Percentiles rank a stretch among this genome's conserved stretches.
Evolutionary conservation across 2,888 invertebrate genomes (phyloP).

Genomic region (Teleiodes luculella): DNA sequence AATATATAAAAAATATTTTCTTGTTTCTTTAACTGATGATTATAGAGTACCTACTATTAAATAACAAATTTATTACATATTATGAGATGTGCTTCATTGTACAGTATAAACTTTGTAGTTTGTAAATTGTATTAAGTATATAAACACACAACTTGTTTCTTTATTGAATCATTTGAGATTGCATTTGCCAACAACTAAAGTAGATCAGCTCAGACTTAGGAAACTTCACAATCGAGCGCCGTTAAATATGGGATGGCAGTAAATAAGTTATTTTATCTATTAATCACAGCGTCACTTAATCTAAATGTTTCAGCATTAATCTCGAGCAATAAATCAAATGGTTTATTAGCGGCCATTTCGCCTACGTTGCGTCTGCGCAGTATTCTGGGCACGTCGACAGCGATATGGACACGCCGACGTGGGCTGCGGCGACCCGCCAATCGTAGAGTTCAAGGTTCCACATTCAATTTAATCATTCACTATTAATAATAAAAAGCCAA

Average conservation of each 20-base stretch:
- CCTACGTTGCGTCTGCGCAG: slow-evolving; percentile 28
- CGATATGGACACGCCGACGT: slow-evolving; percentile 18
- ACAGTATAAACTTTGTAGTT: too few species aligned
- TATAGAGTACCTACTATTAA: too few species aligned
- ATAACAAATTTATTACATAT: not conserved
- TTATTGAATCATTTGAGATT: too few species aligned
- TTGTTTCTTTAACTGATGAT: too few species aligned
- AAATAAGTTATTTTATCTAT: slow-evolving; percentile 4
- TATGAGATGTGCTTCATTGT: not conserved
- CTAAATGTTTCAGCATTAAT: slow-evolving; percentile 21
- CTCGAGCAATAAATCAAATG: slow-evolving; percentile 32
- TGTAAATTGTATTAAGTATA: too few species aligned
- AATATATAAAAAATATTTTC: too few species aligned
- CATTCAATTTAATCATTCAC: not conserved
- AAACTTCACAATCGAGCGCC: not conserved
- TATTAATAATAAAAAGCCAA: not conserved
- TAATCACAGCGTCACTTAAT: slow-evolving; percentile 13
- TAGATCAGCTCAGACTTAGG: not conserved
- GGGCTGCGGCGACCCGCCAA: slow-evolving; percentile 20
- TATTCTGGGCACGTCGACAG: too few species aligned
- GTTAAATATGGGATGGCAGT: not conserved
- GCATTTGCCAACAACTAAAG: too few species aligned
- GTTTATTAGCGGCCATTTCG: slow-evolving; percentile 33
- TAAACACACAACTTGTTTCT: too few species aligned
- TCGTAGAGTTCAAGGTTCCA: slow-evolving; percentile 9